A percentile compares a stretch with the other conserved stretches of the same genome.
Conservation (phyloP, 2,888 invertebrate genomes). For the Apotomis turbidana region DNA sequence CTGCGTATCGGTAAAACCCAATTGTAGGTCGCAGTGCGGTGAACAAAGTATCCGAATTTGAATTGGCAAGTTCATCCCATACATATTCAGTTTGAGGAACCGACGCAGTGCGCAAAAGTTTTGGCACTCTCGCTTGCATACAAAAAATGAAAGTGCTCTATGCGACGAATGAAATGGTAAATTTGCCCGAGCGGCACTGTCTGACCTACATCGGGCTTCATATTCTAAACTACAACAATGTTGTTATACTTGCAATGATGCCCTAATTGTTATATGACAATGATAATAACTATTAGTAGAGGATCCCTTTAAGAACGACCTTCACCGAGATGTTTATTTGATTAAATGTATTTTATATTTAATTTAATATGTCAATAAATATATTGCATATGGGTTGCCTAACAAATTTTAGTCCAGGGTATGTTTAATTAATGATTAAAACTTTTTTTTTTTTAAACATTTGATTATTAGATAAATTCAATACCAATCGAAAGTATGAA, state of each 20-base stretch:
- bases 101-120: slow-evolving; percentile 82
- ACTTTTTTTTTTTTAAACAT: no score
- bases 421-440: no score
- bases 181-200: slow-evolving; percentile 57
- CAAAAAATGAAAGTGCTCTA: slow-evolving; percentile 77
- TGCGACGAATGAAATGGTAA: slow-evolving; percentile 60
- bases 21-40: slow-evolving; percentile 61
- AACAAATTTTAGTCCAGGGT: no score
- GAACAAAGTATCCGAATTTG: slow-evolving; percentile 72
- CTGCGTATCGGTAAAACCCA: slow-evolving; percentile 15
- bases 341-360: no score
- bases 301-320: no score
- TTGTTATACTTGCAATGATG: slow-evolving; percentile 35
- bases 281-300: slow-evolving; percentile 12
- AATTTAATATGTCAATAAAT: no score
- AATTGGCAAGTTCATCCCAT: slow-evolving; percentile 77
- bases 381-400: no score
- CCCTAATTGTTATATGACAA: slow-evolving; percentile 14
- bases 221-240: slow-evolving; percentile 43
- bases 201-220: slow-evolving; percentile 51
- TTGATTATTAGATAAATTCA: no score
- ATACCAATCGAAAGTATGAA: no score
- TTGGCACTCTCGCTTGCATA: slow-evolving; percentile 82
- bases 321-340: no score
- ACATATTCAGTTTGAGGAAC: slow-evolving; percentile 72